Base-by-base conservation (phyloP, 2,113 vertebrate genomes). In the Prietella phreatophila region DNA sequence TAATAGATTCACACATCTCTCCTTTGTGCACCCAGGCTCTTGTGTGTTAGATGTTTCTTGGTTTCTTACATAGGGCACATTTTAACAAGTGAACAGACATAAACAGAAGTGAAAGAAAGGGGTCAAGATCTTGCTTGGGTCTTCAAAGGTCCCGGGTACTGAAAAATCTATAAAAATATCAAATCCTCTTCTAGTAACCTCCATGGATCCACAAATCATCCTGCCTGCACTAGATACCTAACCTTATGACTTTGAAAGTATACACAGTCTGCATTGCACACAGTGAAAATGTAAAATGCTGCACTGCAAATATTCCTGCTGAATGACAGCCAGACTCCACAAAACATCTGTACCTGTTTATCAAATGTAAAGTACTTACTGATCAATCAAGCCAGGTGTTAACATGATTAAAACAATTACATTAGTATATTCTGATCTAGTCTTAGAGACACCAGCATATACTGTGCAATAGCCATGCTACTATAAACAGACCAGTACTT, bases 161-260 rank as follows among this genome's bases (percentile, higher is more conserved):
- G 27, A 53, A 88, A 83, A 58, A 84, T 84, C 79, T 42, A 22
- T 69, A 84, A 85, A 78, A 73, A 84, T 56, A 88, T 86, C 69
- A 83, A 36, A 88, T 88, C 90, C 85, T 75, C 61, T 56, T 73
- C 22, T 25, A 36, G 82, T 58, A 84, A 87, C 61, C 73, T 88
- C 81, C 60, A 15, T 25, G 58, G 85, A 82, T 19, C 56, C 80
- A 89, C 81, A 88, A 89, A 89, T 91, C 85, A 86, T 65, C 81
- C 56, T 36, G 36, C 30, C 63, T 30, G 82, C 15, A 47, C 39
- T 20, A 71, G 76, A 83, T 76, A 79, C 30, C 80, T 30, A 20
- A 85, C 63, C 39, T 58, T 65, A 89, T 69, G 19, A 39, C 81
- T 83, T 75, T 81, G 25, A 84, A 75, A 67, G 67, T 50, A 27